Base-by-base conservation (phyloP, 1,140 invertebrate genomes). In the Copidosoma floridanum region DNA sequence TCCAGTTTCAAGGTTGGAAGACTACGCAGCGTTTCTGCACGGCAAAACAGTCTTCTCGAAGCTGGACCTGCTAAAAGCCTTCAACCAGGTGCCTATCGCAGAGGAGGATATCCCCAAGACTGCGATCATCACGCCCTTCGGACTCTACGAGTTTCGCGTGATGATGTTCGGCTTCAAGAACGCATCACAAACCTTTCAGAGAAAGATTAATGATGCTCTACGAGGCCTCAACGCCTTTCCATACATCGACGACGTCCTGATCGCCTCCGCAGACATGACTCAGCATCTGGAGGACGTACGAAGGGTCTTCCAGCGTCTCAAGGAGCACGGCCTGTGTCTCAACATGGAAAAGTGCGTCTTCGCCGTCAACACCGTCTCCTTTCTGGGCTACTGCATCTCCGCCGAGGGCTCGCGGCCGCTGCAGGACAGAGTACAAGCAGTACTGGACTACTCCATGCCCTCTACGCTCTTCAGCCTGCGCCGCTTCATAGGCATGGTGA, bases 151-250 rank as follows among this genome's bases (percentile, higher is more conserved):
- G n/a, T n/a, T n/a, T n/a, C n/a, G n/a, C n/a, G n/a, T n/a, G n/a
- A n/a, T n/a, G n/a, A n/a, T n/a, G n/a, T n/a, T n/a, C n/a, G n/a
- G n/a, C n/a, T n/a, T n/a, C 54, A 79, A 74, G 1, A 60, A 67
- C 1, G 74, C 71, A 63, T 60, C 82, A 24, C n/a, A 80, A 38
- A 75, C 76, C 0, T 82, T 82, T 62, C 75, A 81, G 57, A 53
- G 81, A 8, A 65, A 77, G 6, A 80, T 84, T 54, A 71, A 69
- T 18, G 40, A 63, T 72, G 70, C n/a, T n/a, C n/a, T n/a, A n/a
- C n/a, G n/a, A n/a, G n/a, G n/a, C n/a, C n/a, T n/a, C n/a, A n/a
- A n/a, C 40, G 20, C 6, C 11, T 54, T 26, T 20, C 18, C 8
- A 2, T 68, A 58, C 21, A 18, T 65, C 0, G 63, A 64, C 23